Base-by-base conservation (phyloP, 2,888 invertebrate species). In the Scrobipalpa costella region DNA sequence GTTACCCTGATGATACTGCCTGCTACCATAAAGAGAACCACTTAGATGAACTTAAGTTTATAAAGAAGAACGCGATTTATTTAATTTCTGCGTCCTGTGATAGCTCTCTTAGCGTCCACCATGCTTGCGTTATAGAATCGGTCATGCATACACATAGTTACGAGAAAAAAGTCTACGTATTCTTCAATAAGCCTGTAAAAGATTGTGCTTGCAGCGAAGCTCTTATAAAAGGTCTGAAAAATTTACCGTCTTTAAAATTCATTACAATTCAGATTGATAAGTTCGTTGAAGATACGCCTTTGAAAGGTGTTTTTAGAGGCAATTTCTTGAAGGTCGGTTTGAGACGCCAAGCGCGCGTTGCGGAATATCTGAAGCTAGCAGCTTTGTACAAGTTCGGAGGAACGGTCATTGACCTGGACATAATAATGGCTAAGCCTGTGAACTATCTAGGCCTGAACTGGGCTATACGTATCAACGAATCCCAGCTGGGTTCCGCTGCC, bases 51-150 rank as follows among this genome's bases (percentile, higher is more conserved):
- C 13, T 17, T 2, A 7, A 17, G 34, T 8, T n/a, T 13, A 50
- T 61, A 1, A 50, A 38, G 8, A 64, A 57, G 6, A 61, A 66
- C 6, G 40, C 65, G 0, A 64, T 70, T 7, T 70, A 66, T 38
- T 64, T 69, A 17, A 62, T 65, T 34, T 63, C 68, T 7, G 63
- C 64, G 1, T 64, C 64, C 0, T 70, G 70, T 38, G 57, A 60
- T 0, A 50, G 40, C 13, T 57, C 38, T 0, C 13, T 71, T 0
- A 57, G 58, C 0, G 19, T 59, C 8, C 59, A 62, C 6, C 59
- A 67, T 0, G 69, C 69, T 0, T 71, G 70, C 36, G 63, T 66
- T 0, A 61, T 71, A n/a, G 69, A 71, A 58, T 61, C 70, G 0
- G 67, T 64, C 0, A 61, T 65, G 0, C 64, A 61, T 44, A 17